Percentiles rank a stretch among this genome's conserved stretches.
Evolutionary conservation across 2,113 vertebrate species (phyloP).

Genomic region (Corydoras maculifer): DNA sequence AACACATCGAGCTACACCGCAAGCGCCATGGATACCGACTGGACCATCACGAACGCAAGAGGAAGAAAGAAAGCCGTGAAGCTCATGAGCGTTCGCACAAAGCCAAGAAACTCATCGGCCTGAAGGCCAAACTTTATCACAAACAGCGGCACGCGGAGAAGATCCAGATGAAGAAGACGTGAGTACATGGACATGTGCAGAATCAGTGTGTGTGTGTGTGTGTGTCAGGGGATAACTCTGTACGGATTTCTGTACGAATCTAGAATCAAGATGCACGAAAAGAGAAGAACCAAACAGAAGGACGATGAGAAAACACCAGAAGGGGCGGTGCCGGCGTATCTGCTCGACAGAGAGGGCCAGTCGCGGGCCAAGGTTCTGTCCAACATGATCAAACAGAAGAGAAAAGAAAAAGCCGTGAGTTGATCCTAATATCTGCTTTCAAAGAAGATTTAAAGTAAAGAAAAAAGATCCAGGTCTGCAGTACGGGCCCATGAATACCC

Average conservation of each 20-base stretch:
- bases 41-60: conserved; percentile 90
- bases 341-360: conserved; percentile 92
- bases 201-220: neutral
- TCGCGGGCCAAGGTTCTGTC: conserved; percentile 91
- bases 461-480: too few relatives aligned
- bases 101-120: conserved; percentile 90
- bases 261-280: conserved; percentile 97
- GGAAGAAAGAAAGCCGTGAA: conserved; percentile 95
- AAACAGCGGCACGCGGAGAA: conserved; percentile 95
- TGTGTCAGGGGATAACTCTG: neutral
- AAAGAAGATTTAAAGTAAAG: neutral
- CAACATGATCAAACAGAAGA: conserved; percentile 99
- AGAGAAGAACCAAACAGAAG: conserved; percentile 91
- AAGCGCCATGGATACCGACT: conserved; percentile 92
- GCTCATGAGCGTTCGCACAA: conserved; percentile 88
- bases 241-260: conserved; percentile 6
- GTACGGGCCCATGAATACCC: too few relatives aligned
- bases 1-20: conserved; percentile 92
- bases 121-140: conserved; percentile 97
- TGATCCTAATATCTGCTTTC: neutral
- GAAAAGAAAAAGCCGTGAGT: conserved; percentile 98
- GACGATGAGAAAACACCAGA: conserved; percentile 90
- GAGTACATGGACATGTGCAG: conserved; percentile 52
- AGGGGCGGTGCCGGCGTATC: conserved; percentile 89
- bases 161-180: conserved; percentile 99